Conservation (phyloP, 2,113 vertebrate species). For the Polyodon spathula region DNA sequence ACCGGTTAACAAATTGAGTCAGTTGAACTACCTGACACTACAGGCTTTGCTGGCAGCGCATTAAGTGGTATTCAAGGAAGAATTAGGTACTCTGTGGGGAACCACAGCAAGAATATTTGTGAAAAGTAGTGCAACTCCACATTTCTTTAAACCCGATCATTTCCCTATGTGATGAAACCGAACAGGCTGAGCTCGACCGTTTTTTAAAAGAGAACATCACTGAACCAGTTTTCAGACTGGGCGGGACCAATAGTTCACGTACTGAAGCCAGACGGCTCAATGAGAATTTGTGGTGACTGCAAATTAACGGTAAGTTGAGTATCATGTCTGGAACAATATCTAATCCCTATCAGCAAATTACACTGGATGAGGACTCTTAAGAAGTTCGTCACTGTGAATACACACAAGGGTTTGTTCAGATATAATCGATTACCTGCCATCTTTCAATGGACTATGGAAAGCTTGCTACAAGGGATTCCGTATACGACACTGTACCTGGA, state of each 20-base stretch:
- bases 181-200: no score
- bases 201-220: conserved; percentile 5
- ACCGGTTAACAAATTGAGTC: no score
- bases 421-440: conserved; percentile 19
- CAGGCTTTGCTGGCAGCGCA: no score
- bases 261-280: conserved; percentile 7
- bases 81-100: no score
- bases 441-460: conserved; percentile 22
- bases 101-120: no score
- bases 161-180: no score
- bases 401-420: conserved; percentile 17
- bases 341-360: conserved; percentile 19
- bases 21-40: no score
- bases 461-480: conserved; percentile 7
- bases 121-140: no score
- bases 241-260: conserved; percentile 9
- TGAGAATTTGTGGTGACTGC: conserved; percentile 17
- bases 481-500: conserved; percentile 17
- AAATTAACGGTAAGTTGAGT: conserved; percentile 23
- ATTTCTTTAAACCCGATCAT: no score
- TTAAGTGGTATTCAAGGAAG: no score
- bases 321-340: conserved; percentile 22
- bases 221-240: conserved; percentile 5
- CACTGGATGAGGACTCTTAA: conserved; percentile 15
- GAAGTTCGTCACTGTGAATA: conserved; percentile 18